These are phyloP conservation scores for Aramus guarauna DNA, from an alignment of 2,113 vertebrate genomes.

Conservation along the genomic window DNA sequence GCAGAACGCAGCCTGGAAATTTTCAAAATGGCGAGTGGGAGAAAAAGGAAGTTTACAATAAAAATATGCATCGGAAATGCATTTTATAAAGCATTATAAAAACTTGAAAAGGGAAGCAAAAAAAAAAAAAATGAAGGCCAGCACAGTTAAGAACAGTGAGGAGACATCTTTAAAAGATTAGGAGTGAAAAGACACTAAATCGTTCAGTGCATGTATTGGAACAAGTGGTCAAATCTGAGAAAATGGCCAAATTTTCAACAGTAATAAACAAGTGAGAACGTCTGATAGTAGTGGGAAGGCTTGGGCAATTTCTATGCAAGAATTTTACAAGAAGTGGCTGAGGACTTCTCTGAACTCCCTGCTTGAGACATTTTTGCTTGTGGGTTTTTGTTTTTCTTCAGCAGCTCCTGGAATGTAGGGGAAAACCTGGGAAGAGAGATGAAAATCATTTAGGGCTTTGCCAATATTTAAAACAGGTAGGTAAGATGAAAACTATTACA, in stretches of 20 bases:
- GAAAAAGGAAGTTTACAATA: background rate
- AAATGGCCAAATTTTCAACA: background rate
- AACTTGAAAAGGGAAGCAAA: background rate
- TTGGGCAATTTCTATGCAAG: background rate
- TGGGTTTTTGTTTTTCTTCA: background rate
- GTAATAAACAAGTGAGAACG: background rate
- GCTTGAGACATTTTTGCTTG: background rate
- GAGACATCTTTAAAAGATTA: background rate
- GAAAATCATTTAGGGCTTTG: background rate
- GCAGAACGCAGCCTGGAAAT: background rate
- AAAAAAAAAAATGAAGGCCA: background rate
- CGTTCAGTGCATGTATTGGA: background rate
- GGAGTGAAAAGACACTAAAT: background rate
- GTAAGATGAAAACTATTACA: constrained; percentile 13
- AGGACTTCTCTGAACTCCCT: background rate
- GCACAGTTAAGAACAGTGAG: background rate
- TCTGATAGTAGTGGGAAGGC: background rate
- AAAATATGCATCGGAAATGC: background rate
- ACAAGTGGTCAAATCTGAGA: background rate
- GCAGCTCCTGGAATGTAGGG: background rate
- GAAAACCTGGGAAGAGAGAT: background rate
- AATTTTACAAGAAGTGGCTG: background rate
- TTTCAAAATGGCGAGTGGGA: background rate
- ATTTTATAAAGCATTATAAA: background rate
- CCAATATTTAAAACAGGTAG: constrained; percentile 3